phyloP scores from a whole-genome alignment of 2,113 vertebrate genomes.

The Fulmarus glacialis region DNA sequence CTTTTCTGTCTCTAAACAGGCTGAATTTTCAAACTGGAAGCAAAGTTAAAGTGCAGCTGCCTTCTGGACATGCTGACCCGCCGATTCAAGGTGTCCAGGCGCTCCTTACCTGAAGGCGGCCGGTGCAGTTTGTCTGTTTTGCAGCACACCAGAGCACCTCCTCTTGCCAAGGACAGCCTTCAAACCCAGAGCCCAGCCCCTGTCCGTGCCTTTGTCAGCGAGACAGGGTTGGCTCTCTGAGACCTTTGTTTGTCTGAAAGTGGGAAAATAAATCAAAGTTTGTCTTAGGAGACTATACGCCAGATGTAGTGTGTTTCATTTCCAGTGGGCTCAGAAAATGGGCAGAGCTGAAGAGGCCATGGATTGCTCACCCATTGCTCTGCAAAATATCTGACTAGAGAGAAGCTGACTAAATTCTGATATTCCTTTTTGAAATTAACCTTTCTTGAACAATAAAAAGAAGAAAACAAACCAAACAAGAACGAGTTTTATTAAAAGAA shows the following conservation, averaged over 20 bases:
- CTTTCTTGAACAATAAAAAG: not conserved
- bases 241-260: not conserved
- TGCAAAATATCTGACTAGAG: not conserved
- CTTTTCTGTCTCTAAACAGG: not conserved
- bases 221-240: not conserved
- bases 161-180: not conserved
- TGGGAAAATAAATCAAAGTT: not conserved
- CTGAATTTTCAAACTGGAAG: not conserved
- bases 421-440: not conserved
- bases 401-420: not conserved
- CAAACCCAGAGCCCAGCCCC: rapidly evolving
- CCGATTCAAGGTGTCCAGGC: rapidly evolving
- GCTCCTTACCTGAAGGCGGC: rapidly evolving
- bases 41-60: not conserved
- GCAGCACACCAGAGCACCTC: not conserved
- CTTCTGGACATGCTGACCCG: rapidly evolving
- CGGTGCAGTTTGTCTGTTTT: too few relatives aligned
- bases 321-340: not conserved
- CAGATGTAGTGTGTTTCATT: not conserved
- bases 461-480: not conserved
- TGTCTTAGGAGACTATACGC: not conserved
- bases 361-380: not conserved
- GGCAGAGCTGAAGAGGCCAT: not conserved
- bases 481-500: not conserved
- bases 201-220: rapidly evolving